phyloP scores from a whole-genome alignment of 2,888 invertebrate genomes.

The Drosophila cognata region DNA sequence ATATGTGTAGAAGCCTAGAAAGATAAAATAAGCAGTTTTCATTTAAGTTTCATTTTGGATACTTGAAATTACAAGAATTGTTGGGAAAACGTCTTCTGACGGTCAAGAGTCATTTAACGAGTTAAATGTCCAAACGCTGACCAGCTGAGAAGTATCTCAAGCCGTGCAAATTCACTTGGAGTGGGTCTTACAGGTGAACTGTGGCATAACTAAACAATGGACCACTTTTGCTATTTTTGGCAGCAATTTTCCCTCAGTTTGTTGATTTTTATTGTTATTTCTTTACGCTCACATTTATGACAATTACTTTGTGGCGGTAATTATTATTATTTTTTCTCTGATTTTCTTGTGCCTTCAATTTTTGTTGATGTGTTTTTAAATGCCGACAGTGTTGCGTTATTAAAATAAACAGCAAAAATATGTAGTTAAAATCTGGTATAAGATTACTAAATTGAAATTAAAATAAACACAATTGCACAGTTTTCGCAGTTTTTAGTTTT shows the following conservation, averaged over 20 bases:
- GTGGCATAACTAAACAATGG: slow-evolving; percentile 27
- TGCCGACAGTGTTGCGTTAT: slow-evolving; percentile 58
- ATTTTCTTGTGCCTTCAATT: slow-evolving; percentile 9
- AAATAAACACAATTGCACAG: slow-evolving; percentile 45
- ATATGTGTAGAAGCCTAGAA: not conserved
- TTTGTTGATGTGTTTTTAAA: slow-evolving; percentile 73
- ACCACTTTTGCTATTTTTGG: slow-evolving; percentile 26
- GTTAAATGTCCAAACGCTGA: slow-evolving; percentile 7
- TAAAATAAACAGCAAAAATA: slow-evolving; percentile 56
- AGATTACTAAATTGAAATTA: slow-evolving; percentile 44
- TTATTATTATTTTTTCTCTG: slow-evolving; percentile 27
- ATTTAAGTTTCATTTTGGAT: not conserved
- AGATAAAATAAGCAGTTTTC: not conserved
- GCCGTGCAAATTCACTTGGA: slow-evolving; percentile 18
- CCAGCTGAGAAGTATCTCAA: slow-evolving; percentile 10
- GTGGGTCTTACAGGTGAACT: not conserved
- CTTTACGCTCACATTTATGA: slow-evolving; percentile 22
- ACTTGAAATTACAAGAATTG: slow-evolving; percentile 11
- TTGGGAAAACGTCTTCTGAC: not conserved
- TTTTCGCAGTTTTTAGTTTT: slow-evolving; percentile 27
- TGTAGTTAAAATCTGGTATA: slow-evolving; percentile 36
- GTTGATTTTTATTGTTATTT: slow-evolving; percentile 44
- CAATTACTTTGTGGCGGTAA: slow-evolving; percentile 50
- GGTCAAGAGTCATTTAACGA: slow-evolving; percentile 25
- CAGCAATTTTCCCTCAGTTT: slow-evolving; percentile 29